phyloP scores from a whole-genome alignment of 2,797 vertebrate genomes.

The Tragelaphus eurycerus region DNA sequence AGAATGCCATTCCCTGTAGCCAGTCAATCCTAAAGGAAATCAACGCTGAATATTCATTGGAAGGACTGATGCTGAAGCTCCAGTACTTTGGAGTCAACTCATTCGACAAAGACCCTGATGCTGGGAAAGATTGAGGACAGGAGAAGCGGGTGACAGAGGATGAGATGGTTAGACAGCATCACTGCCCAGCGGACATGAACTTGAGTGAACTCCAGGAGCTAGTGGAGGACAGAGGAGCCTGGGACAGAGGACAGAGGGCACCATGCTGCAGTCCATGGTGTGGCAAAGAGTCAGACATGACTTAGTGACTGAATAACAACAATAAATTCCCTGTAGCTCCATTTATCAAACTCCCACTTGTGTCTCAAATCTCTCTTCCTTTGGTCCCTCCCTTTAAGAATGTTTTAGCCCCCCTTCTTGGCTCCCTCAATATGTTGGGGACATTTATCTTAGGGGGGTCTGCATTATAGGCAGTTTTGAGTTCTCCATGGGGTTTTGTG shows the following conservation, averaged over 20 bases:
- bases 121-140: neutral
- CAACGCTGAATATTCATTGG: neutral
- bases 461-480: neutral
- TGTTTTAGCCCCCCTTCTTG: neutral
- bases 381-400: neutral
- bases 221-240: neutral
- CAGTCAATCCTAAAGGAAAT: neutral
- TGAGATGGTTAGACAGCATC: neutral
- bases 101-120: neutral
- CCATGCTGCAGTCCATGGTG: neutral
- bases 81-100: neutral
- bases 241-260: neutral
- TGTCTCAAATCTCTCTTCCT: neutral
- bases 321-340: neutral
- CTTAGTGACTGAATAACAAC: neutral
- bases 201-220: neutral
- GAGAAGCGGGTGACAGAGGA: neutral
- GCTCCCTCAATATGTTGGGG: accelerated
- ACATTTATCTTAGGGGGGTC: neutral
- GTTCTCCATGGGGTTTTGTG: neutral
- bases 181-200: neutral
- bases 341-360: neutral
- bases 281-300: neutral
- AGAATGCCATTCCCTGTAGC: neutral
- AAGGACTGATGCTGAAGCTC: neutral